Percentiles rank a stretch among this genome's conserved stretches.
These are phyloP conservation scores for Tiaroga cobitis DNA, from an alignment of 2,797 vertebrate species.

Conservation along the genomic window DNA sequence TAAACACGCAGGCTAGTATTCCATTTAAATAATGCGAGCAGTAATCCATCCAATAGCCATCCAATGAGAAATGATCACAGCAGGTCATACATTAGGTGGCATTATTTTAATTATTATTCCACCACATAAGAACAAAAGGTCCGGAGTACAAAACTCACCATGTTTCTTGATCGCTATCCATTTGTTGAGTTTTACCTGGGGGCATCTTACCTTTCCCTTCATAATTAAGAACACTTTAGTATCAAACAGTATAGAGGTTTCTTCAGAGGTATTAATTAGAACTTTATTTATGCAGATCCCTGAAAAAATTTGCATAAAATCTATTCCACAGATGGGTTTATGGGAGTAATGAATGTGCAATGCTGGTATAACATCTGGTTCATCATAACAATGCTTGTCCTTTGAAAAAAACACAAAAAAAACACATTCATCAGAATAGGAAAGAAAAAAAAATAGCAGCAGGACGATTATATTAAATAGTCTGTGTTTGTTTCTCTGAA, in stretches of 20 bases:
- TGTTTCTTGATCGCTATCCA: constrained; percentile 65
- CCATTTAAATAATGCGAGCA: neutral
- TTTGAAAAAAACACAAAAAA: constrained; percentile 42
- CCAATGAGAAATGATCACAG: constrained; percentile 18
- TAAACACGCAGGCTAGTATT: neutral
- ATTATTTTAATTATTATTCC: constrained; percentile 16
- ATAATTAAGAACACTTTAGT: constrained; percentile 79
- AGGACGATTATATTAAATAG: neutral
- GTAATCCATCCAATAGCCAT: constrained; percentile 15
- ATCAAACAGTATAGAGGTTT: constrained; percentile 79
- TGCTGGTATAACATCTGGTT: constrained; percentile 85
- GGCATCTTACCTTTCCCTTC: constrained; percentile 62
- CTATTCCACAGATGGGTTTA: constrained; percentile 87
- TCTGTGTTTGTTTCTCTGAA: neutral
- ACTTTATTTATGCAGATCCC: constrained; percentile 86
- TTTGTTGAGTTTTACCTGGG: constrained; percentile 73
- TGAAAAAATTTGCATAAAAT: constrained; percentile 83
- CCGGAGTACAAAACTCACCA: constrained; percentile 57
- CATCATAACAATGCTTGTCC: constrained; percentile 81
- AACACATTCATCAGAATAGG: neutral
- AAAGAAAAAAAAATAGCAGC: neutral
- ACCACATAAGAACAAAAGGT: constrained; percentile 8
- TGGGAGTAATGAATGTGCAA: constrained; percentile 84
- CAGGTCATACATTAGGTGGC: constrained; percentile 4
- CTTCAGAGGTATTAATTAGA: constrained; percentile 84